phyloP scores from a whole-genome alignment of 2,797 vertebrate species.

The Benthosema pterotum region DNA sequence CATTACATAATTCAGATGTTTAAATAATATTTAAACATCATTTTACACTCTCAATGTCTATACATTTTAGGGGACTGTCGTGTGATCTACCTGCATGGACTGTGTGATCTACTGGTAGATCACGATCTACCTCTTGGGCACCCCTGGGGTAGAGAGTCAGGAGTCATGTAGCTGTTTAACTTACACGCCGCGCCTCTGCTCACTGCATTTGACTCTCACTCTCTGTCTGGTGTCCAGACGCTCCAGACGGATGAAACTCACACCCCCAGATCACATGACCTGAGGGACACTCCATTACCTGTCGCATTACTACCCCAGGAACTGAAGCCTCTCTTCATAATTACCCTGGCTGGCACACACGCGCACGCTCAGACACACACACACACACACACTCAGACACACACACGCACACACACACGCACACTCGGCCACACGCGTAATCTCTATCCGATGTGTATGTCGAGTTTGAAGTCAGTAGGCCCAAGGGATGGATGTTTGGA shows the following conservation, averaged over 20 bases:
- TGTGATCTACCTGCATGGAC: no score
- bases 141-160: no score
- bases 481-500: no score
- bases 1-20: no score
- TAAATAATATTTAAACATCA: no score
- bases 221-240: conserved; percentile 33
- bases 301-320: conserved; percentile 66
- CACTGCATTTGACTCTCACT: conserved; percentile 42
- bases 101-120: no score
- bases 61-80: no score
- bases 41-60: no score
- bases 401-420: conserved; percentile 7
- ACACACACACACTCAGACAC: conserved; percentile 3
- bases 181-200: not conserved
- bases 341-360: not conserved
- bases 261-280: conserved; percentile 58
- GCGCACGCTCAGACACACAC: conserved; percentile 9
- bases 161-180: not conserved
- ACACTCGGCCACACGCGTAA: no score
- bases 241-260: conserved; percentile 64
- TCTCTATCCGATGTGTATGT: no score
- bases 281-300: conserved; percentile 63
- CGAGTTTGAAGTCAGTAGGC: no score
- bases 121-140: no score
- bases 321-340: conserved; percentile 8